Conservation (phyloP, 2,888 invertebrate species). For the Argyresthia goedartella region DNA sequence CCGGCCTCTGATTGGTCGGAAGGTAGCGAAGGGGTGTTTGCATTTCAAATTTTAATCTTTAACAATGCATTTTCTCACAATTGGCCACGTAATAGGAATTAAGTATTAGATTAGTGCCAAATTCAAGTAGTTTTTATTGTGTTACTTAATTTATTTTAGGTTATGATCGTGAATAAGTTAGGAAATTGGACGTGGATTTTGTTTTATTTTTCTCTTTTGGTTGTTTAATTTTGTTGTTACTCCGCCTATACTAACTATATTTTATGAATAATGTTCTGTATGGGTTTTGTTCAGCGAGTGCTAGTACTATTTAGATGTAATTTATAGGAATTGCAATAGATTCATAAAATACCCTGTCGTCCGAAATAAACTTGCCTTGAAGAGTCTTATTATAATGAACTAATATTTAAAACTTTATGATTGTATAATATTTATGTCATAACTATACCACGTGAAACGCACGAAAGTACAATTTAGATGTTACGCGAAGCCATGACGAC, state of each 20-base stretch:
- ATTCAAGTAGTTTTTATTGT: slow-evolving; percentile 33
- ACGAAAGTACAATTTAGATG: slow-evolving; percentile 56
- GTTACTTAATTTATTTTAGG: slow-evolving; percentile 59
- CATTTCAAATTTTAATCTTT: slow-evolving; percentile 6
- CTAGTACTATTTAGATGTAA: neutral
- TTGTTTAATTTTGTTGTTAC: slow-evolving; percentile 25
- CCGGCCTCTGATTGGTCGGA: slow-evolving; percentile 4
- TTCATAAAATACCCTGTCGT: neutral
- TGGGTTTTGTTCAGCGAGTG: neutral
- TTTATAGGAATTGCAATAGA: neutral
- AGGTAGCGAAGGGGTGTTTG: neutral
- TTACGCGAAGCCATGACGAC: slow-evolving; percentile 9
- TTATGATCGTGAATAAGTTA: neutral
- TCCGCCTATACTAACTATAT: slow-evolving; percentile 43
- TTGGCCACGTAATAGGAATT: slow-evolving; percentile 12
- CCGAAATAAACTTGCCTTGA: slow-evolving; percentile 18
- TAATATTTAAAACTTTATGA: neutral
- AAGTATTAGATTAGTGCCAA: slow-evolving; percentile 64
- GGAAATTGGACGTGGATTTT: slow-evolving; percentile 7
- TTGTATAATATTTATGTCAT: neutral
- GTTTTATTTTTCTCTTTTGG: neutral
- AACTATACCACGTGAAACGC: slow-evolving; percentile 19
- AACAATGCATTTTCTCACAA: slow-evolving; percentile 22
- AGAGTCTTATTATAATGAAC: neutral
- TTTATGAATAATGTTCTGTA: slow-evolving; percentile 6